Base-by-base conservation (phyloP, 2,797 vertebrate species). In the Sebastes minor region DNA sequence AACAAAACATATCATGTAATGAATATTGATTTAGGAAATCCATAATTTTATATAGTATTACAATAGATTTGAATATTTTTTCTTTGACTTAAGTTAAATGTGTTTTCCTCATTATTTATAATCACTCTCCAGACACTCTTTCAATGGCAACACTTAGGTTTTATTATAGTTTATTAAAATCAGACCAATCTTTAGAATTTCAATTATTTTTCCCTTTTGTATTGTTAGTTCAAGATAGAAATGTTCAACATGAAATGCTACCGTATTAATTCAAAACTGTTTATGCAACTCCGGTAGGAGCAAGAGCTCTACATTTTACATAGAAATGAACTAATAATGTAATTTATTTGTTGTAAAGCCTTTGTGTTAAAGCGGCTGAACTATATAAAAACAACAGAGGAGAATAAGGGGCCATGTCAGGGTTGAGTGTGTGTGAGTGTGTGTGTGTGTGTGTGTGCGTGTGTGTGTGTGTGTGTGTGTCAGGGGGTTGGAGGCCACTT, bases 341-440 rank as follows among this genome's bases (percentile, higher is more conserved):
- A 0, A 68, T 30, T 28, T 20, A 63, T 64, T 53, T 72, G 3
- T 46, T 64, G 13, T 42, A 23, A 64, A 42, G n/a, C 49, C 61
- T 66, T 78, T 38, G 4, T 49, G 22, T 81, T 68, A 20, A 66
- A 18, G 71, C 27, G 56, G 59, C 64, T 55, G 25, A 82, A 71
- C 59, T 23, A 53, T 12, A 71, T 60, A 28, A 57, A 71, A 71
- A 27, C 30, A 64, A 69, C 67, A 52, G 27, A 56, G 35, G 23
- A 68, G 33, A 64, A 69, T 27, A 60, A 57, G 38, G 33, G 62
- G 16, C 4, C 16, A 8, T 25, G 25, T 55, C 2, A 56, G 66
- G 27, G 18, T 53, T 28, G 33, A 18, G 25, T 60, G 33, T 62
- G 18, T 46, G 23, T 30, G 25, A 5, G 13, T 42, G 14, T 14